Base-by-base conservation (phyloP, 1,140 invertebrate genomes). In the Papilio machaon region DNA sequence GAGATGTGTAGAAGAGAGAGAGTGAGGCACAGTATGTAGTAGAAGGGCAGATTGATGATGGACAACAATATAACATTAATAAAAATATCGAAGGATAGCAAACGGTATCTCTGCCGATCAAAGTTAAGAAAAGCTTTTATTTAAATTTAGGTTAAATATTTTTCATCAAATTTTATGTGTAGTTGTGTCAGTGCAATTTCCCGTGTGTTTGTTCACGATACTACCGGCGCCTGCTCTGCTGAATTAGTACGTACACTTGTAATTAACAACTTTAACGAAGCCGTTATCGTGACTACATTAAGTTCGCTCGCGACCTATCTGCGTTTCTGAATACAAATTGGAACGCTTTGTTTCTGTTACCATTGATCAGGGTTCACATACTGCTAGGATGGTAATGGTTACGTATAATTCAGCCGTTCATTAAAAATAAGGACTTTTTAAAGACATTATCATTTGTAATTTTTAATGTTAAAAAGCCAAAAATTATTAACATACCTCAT, bases 231-330 rank as follows among this genome's bases (percentile, higher is more conserved):
- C 49, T 19, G 60, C 60, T 49, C 64, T 52, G 47, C 38, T 38
- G 23, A 80, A 80, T 80, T 47, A 35, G 23, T 80, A 38, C 30
- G 64, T 80, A 43, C 9, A 8, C 7, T 19, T 70, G 23, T 10
- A 70, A 35, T 70, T 6, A 70, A 70, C 64, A 70, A 30, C 7
- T 35, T 38, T 35, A 70, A 70, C 64, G 30, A 70, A 70, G 64
- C 30, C 13, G 64, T 35, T 70, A 35, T 70, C 64, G 30, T 10
- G 23, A 35, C 30, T 35, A 11, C 64, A 35, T 70, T 70, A 13
- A 35, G 64, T 70, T 70, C 35, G 64, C 64, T 70, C 23, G 2
- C 23, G 64, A 30, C 30, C 23, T 70, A 43, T 35, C 23, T 35
- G 4, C 7, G 19, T 30, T 9, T 30, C 10, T 64, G 19, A 30